A percentile compares a stretch with the other conserved stretches of the same genome.
phyloP scores from a whole-genome alignment of 2,797 vertebrate genomes.

The Acropternis orthonyx region DNA sequence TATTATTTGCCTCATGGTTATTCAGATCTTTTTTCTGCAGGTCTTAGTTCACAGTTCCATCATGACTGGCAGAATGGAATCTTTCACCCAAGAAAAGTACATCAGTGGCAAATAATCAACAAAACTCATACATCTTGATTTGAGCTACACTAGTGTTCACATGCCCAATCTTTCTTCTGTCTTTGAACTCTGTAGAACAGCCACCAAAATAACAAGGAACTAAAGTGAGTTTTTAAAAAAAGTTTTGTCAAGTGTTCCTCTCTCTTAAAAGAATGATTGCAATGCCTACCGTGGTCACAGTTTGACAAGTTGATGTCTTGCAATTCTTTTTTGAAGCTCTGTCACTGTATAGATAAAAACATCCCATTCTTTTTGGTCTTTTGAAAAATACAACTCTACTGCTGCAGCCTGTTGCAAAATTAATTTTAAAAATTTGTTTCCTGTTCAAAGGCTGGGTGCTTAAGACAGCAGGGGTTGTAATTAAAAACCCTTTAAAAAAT shows the following conservation, averaged over 20 bases:
- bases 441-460: constrained; percentile 43
- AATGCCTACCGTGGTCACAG: not conserved
- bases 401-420: constrained; percentile 62
- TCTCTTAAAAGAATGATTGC: not conserved
- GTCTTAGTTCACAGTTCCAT: not conserved
- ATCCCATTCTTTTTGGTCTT: constrained; percentile 29
- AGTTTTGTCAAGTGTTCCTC: not conserved
- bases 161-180: not conserved
- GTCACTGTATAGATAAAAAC: not conserved
- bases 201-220: not conserved
- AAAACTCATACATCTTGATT: not conserved
- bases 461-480: constrained; percentile 37
- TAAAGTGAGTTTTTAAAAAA: not conserved
- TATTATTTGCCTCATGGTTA: not conserved
- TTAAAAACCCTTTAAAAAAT: constrained; percentile 58
- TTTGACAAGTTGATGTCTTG: constrained; percentile 10
- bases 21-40: not conserved
- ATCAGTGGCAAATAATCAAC: not conserved
- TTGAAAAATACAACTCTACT: constrained; percentile 43
- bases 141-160: not conserved
- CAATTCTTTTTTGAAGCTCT: constrained; percentile 58
- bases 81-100: not conserved
- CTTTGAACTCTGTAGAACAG: not conserved
- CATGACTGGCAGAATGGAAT: not conserved
- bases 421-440: constrained; percentile 61